These are phyloP conservation scores for Actias luna DNA, from an alignment of 2,888 invertebrate genomes.

Conservation along the genomic window DNA sequence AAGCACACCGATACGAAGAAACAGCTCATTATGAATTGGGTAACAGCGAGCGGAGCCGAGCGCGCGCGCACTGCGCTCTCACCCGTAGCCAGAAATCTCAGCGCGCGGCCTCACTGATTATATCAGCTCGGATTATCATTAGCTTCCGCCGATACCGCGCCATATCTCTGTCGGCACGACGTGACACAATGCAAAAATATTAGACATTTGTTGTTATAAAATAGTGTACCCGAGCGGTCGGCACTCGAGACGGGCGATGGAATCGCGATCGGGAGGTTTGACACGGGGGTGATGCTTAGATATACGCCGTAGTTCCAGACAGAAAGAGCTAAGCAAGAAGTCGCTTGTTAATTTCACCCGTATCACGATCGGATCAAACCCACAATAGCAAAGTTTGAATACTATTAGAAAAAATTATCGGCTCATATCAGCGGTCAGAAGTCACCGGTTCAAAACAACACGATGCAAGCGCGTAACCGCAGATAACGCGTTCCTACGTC, in stretches of 20 bases:
- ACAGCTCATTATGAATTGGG: no score
- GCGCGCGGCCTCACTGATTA: slow-evolving; percentile 11
- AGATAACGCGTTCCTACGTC: background rate
- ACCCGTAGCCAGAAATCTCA: background rate
- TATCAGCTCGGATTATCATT: slow-evolving; percentile 6
- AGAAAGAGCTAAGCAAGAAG: background rate
- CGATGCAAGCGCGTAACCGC: background rate
- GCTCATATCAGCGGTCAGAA: background rate
- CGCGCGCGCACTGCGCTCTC: background rate
- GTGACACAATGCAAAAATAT: background rate
- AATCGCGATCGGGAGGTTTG: no score
- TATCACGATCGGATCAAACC: background rate
- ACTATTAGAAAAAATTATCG: background rate
- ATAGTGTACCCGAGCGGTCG: no score
- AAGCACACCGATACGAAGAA: no score
- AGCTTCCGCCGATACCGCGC: background rate
- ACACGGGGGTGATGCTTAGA: no score
- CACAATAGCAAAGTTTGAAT: background rate
- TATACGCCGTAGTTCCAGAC: no score
- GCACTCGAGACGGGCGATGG: no score
- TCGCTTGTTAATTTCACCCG: background rate
- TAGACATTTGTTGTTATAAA: no score
- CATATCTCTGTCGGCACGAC: background rate
- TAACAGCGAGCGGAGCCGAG: background rate
- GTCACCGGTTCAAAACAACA: slow-evolving; percentile 2